These are phyloP conservation scores for Antedon mediterranea DNA, from an alignment of 53 echinoderm and acorn worm species.

Conservation along the genomic window DNA sequence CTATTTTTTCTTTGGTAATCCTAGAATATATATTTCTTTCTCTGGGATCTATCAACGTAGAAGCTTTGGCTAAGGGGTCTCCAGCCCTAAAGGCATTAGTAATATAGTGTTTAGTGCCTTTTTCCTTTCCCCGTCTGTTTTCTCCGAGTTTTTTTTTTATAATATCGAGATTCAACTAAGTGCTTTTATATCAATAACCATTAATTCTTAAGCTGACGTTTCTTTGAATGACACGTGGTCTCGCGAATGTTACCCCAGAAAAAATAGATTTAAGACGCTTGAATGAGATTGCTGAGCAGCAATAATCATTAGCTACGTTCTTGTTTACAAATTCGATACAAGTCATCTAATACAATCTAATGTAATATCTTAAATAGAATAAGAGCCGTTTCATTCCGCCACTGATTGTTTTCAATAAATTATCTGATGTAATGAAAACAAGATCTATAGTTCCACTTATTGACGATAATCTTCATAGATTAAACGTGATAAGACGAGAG, in stretches of 20 bases:
- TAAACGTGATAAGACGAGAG: background rate
- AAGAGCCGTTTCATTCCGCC: background rate
- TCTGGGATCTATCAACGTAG: background rate
- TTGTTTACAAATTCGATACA: background rate
- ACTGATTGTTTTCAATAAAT: conserved; percentile 1
- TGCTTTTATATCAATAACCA: conserved; percentile 1
- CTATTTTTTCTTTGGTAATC: too few species aligned
- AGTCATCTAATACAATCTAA: background rate
- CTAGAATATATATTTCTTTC: background rate
- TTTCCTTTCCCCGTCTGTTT: background rate
- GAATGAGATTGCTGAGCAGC: background rate
- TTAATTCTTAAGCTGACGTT: background rate
- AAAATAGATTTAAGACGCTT: background rate
- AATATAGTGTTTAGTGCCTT: background rate
- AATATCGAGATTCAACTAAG: background rate
- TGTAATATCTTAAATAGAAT: background rate
- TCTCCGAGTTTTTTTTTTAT: background rate
- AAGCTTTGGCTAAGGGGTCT: background rate
- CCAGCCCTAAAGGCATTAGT: background rate
- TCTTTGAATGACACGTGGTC: background rate
- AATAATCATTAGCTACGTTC: background rate
- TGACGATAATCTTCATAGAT: background rate
- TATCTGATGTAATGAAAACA: background rate
- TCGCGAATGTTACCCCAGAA: background rate
- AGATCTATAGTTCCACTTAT: background rate